These are phyloP conservation scores for Octomys mimax DNA, from an alignment of 2,797 vertebrate genomes.

Conservation along the genomic window DNA sequence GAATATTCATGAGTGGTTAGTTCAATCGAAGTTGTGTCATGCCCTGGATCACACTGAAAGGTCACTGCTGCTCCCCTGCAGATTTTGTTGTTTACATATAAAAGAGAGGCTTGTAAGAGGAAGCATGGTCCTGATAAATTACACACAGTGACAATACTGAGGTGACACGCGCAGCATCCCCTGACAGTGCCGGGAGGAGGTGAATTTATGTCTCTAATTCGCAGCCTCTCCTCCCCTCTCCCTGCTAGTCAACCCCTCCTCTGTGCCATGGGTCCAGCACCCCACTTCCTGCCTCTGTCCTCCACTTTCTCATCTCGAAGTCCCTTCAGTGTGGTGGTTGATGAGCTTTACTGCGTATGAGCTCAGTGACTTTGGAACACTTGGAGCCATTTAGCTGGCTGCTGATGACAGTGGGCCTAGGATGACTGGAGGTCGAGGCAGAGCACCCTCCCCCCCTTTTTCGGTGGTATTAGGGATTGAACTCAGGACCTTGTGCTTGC, in stretches of 20 bases:
- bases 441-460: too few relatives aligned
- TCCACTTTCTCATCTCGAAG: background rate
- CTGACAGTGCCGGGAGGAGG: background rate
- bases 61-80: background rate
- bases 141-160: background rate
- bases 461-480: too few relatives aligned
- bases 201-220: background rate
- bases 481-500: too few relatives aligned
- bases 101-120: background rate
- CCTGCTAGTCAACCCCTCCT: background rate
- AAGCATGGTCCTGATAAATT: background rate
- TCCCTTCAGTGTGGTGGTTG: background rate
- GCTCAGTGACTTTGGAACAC: background rate
- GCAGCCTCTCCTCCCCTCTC: fast-evolving
- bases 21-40: background rate
- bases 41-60: background rate
- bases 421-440: background rate
- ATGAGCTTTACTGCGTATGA: background rate
- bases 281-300: background rate
- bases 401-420: background rate
- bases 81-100: background rate
- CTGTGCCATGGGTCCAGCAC: background rate
- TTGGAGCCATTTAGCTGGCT: background rate
- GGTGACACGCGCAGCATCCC: background rate
- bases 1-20: background rate